A percentile compares a stretch with the other conserved stretches of the same genome.
Conservation (phyloP, 1,140 invertebrate genomes). For the Artemia franciscana region DNA sequence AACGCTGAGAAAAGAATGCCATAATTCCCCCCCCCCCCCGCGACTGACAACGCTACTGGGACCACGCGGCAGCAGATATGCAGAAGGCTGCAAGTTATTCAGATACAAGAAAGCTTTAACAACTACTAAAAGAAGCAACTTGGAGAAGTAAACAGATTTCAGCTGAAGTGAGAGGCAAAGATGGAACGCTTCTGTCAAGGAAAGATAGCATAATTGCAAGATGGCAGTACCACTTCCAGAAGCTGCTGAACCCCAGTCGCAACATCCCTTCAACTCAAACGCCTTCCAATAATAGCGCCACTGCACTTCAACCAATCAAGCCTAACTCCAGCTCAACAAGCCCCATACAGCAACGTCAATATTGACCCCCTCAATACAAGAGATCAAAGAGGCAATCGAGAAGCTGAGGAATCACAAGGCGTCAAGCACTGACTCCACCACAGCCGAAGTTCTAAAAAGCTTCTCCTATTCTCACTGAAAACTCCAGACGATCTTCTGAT, state of each 20-base stretch:
- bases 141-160: not conserved
- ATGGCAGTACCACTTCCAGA: not conserved
- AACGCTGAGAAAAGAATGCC: too few relatives aligned
- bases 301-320: not conserved
- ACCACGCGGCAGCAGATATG: too few relatives aligned
- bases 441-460: not conserved
- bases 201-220: not conserved
- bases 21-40: too few relatives aligned
- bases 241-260: not conserved
- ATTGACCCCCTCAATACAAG: not conserved
- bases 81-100: too few relatives aligned
- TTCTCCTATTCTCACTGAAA: too few relatives aligned
- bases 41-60: too few relatives aligned
- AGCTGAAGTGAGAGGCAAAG: not conserved
- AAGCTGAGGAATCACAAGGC: not conserved
- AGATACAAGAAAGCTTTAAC: too few relatives aligned
- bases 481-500: too few relatives aligned
- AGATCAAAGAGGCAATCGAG: not conserved
- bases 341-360: not conserved
- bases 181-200: not conserved
- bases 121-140: too few relatives aligned
- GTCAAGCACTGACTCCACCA: not conserved
- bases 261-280: not conserved
- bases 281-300: not conserved
- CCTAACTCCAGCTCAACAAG: not conserved